phyloP scores from a whole-genome alignment of 2,797 vertebrate species.

The Anas flavirostris region DNA sequence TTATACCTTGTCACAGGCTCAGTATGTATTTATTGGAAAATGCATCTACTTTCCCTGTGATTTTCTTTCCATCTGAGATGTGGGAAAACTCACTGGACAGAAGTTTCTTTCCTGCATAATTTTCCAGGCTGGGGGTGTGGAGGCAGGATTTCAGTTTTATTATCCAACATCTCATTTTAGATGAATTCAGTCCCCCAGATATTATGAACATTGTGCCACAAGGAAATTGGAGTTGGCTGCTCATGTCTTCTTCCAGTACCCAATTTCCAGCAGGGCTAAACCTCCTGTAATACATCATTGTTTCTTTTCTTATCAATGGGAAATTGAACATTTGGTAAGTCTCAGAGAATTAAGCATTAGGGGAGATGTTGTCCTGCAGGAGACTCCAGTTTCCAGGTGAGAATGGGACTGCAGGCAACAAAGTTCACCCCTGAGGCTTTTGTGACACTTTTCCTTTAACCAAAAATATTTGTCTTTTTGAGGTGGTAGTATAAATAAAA shows the following conservation, averaged over 20 bases:
- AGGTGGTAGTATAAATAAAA: background rate
- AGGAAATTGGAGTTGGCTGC: background rate
- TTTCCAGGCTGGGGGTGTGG: background rate
- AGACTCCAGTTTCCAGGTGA: background rate
- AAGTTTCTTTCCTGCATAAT: slow-evolving; percentile 17
- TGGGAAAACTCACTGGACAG: slow-evolving; percentile 25
- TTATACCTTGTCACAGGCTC: slow-evolving; percentile 60
- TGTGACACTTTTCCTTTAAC: background rate
- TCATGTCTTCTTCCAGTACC: background rate
- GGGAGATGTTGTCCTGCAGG: background rate
- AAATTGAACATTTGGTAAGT: background rate
- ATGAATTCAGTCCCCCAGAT: background rate
- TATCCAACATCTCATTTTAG: background rate
- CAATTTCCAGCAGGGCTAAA: background rate
- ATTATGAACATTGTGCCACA: background rate
- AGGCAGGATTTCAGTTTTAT: background rate
- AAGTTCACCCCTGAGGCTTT: background rate
- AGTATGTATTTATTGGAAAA: slow-evolving; percentile 60
- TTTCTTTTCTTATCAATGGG: background rate
- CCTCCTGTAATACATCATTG: background rate
- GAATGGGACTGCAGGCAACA: background rate
- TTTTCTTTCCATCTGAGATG: slow-evolving; percentile 35
- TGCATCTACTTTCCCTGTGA: slow-evolving; percentile 17
- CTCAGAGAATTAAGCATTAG: background rate
- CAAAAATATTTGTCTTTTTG: background rate